Evolutionary conservation across 2,888 invertebrate species (phyloP).

Genomic region (Eudasyphora cyanicolor): DNA sequence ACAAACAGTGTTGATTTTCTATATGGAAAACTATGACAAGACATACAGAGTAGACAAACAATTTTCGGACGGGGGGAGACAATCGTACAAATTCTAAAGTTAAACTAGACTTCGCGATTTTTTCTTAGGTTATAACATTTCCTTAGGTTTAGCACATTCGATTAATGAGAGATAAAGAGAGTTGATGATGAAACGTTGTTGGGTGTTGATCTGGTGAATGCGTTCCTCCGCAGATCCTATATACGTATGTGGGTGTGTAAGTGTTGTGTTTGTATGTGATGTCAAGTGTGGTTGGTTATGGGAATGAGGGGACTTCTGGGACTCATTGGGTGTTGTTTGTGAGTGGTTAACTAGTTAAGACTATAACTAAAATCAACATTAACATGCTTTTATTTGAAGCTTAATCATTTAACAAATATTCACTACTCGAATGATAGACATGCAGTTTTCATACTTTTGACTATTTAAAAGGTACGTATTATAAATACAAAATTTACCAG

Average conservation of each 20-base stretch:
- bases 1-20: conserved; percentile 12
- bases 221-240: conserved; percentile 4
- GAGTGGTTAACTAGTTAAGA: conserved; percentile 5
- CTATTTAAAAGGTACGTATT: not conserved
- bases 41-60: conserved; percentile 18
- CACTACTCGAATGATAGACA: conserved; percentile 35
- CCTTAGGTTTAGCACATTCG: conserved; percentile 48
- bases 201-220: not conserved
- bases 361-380: conserved; percentile 6
- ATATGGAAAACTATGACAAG: not conserved
- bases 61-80: conserved; percentile 46
- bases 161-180: conserved; percentile 49
- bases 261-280: conserved; percentile 26
- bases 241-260: conserved; percentile 28
- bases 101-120: conserved; percentile 28
- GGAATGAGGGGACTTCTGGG: conserved; percentile 5
- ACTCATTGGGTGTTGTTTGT: not conserved
- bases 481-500: conserved; percentile 41
- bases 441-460: conserved; percentile 24
- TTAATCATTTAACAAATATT: conserved; percentile 33
- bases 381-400: conserved; percentile 22
- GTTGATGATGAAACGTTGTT: conserved; percentile 43
- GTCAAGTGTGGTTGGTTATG: conserved; percentile 1
- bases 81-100: conserved; percentile 17
- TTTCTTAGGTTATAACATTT: not conserved